Base-by-base conservation (phyloP, 2,888 invertebrate species). In the Merodon equestris region DNA sequence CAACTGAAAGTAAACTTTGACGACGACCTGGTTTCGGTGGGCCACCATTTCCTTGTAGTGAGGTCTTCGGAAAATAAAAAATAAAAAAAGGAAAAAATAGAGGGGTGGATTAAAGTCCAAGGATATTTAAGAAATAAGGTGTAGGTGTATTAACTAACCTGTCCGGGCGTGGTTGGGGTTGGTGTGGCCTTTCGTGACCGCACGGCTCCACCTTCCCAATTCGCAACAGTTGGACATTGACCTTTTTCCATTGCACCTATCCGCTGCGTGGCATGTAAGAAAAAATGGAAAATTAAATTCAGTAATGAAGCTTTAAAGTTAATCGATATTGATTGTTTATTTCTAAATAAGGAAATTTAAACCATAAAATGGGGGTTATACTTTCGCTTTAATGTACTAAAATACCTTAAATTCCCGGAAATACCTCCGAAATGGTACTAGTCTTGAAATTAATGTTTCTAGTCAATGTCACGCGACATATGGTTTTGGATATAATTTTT, bases 161-260 rank as follows among this genome's bases (percentile, higher is more conserved):
- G 89, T 57, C 89, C 89, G 4, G 89, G 89, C 34, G 89, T 89
- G 56, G 89, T 89, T 73, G 88, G 88, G 34, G 89, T 89, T 84
- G 87, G 89, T 73, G 89, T 87, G 70, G 88, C 91, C 86, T 92
- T 92, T 67, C 92, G 90, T 84, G 92, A 92, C 38, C 92, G 88
- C 19, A 92, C 92, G 4, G 91, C 91, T 48, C 91, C 90, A 4
- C 91, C 91, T 81, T 92, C 92, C 92, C 92, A 92, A n/a, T 91
- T 92, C 0, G 92, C 92, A 40, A 92, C 91, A n/a, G 92, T 92
- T 82, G 92, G 91, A 84, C 91, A 93, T 61, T 92, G 92, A 45
- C 92, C 92, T 85, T 92, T 93, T 84, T 93, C 93, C 84, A 92
- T 90, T 64, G 90, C 91, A 81, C 92, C 92, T 74, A 93, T 88